Base-by-base conservation (phyloP, 2,797 vertebrate genomes). In the Tokudaia tokunoshimensis region DNA sequence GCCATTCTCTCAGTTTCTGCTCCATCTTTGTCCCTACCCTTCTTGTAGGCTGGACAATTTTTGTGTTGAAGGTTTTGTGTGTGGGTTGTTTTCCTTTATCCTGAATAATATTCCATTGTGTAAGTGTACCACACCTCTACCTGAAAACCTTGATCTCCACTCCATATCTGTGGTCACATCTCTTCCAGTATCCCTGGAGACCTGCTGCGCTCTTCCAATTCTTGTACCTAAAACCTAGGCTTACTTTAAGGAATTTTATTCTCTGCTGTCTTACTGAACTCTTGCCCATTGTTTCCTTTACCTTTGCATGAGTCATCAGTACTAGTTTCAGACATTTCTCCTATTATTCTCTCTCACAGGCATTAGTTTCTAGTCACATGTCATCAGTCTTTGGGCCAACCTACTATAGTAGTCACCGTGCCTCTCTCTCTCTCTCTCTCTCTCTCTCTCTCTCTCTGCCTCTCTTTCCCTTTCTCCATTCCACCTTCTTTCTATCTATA, bases 321-420 rank as follows among this genome's bases (percentile, higher is more conserved):
- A 24, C 37, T 82, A 5, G 63, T 82, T 95, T 44, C 34, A 86
- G 50, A 86, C 9, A 78, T 78, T 74, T 79, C 19, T 92, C 37
- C 34, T 15, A 44, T 78, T 14, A 34, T 86, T 79, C 50, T 96
- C 29, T 24, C 44, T 93, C 59, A 87, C 67, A 55, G 37, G 10
- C 50, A 44, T 74, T 31, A 57, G 22, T 86, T 94, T 90, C 89
- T 22, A 92, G 70, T 95, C 37, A 67, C 41, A 79, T 80, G 44
- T 80, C 70, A 26, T 90, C 7, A 75, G n/a, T 8, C 59, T 26
- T 24, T 61, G 55, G 55, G 55, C 15, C 55, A 57, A 15, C 19
- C 55, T 57, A 17, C 4, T 67, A 93, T 83, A 79, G 78, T 65
- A 59, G 37, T 94, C 4, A 79, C 19, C 34, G 0, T 92, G 41